Conservation (phyloP, 2,888 invertebrate genomes). For the Cheilosia variabilis region DNA sequence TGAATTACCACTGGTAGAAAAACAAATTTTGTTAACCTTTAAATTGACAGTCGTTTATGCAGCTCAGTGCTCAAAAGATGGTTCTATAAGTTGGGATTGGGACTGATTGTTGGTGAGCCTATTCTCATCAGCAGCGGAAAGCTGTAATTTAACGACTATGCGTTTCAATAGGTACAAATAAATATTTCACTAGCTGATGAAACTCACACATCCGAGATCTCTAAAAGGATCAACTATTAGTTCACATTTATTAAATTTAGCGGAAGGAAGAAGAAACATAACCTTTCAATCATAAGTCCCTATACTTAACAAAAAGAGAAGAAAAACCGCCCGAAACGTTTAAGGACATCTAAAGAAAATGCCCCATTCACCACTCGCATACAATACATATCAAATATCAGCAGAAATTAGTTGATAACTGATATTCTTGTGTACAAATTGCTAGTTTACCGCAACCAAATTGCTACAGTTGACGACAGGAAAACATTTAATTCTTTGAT, state of each 20-base stretch:
- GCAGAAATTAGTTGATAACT: constrained; percentile 68
- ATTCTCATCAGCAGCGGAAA: too few relatives aligned
- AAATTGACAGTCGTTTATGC: too few relatives aligned
- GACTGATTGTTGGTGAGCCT: too few relatives aligned
- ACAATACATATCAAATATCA: constrained; percentile 55
- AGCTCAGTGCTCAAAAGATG: too few relatives aligned
- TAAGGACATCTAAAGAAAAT: constrained; percentile 3
- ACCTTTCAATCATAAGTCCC: neutral
- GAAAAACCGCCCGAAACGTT: constrained; percentile 50
- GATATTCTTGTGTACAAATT: constrained; percentile 74
- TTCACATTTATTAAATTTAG: constrained; percentile 7
- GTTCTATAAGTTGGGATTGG: too few relatives aligned
- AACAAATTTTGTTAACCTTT: too few relatives aligned
- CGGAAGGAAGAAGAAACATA: neutral
- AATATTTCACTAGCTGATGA: neutral
- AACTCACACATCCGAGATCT: neutral
- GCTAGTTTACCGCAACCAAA: constrained; percentile 74
- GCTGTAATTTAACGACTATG: too few relatives aligned
- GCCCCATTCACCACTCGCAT: constrained; percentile 14
- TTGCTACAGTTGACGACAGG: constrained; percentile 67
- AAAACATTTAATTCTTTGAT: constrained; percentile 74
- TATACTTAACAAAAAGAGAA: neutral
- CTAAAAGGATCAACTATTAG: neutral
- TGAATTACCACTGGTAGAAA: too few relatives aligned
- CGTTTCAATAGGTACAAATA: neutral